Evolutionary conservation across 2,888 invertebrate genomes (phyloP), one percentile per base, ranked within the genome.

Genomic region (Epinotia brunnichana): DNA sequence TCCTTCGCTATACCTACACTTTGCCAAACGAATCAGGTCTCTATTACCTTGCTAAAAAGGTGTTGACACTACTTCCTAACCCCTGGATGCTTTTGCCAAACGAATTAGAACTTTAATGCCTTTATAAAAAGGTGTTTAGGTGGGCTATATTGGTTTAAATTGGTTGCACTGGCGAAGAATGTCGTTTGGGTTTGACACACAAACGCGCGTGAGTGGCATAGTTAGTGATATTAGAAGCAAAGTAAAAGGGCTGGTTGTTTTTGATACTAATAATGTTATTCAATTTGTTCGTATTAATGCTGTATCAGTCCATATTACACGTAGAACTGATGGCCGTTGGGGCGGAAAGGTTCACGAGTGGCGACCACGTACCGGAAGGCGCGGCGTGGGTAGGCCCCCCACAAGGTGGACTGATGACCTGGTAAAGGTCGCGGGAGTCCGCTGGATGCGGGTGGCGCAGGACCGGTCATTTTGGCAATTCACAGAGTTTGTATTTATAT

Each of bases 101-200:
- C 48, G 19, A 72, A 21, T 39, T 15, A 62, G 3, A 15, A 39
- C 68, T 39, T 19, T 62, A 62, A 0, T 0, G 9, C 9, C 1
- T n/a, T 35, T 11, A 9, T 13, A n/a, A 61, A 67, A 11, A 44
- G 48, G 19, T 61, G 13, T 3, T 44, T 24, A 41, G 24, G 3
- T 2, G 15, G n/a, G 3, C 2, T 19, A 17, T 15, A 9, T 68
- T 57, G 1, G 39, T 11, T 48, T 17, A 9, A 54, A 44, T 17
- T 54, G 60, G 67, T 72, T 41, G 61, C 48, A 39, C 56, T 51
- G 13, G n/a, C n/a, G n/a, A 72, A 68, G 72, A 73, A 73, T 73
- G 72, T 15, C 62, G 72, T 68, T 73, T 68, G 72, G 68, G 72
- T 68, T 73, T 73, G 72, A 73, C 72, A 73, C 51, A 68, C 48